Base-by-base conservation (phyloP, 2,113 vertebrate genomes). In the Pithys albifrons region DNA sequence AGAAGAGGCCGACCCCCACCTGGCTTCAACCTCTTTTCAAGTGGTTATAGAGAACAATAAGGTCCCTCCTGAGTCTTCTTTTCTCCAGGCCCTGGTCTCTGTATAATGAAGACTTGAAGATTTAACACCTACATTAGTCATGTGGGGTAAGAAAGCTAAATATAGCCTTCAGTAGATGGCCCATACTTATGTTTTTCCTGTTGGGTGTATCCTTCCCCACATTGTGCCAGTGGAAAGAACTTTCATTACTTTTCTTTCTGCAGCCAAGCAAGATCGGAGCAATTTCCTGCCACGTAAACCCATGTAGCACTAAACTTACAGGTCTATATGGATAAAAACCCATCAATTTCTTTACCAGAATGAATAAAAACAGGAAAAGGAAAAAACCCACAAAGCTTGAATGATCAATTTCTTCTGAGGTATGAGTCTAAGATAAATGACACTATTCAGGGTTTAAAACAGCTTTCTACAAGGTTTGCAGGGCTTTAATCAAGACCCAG, bases 401-500 rank as follows among this genome's bases (percentile, higher is more conserved):
- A 78, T 54, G 85, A 92, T 64, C 2, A 12, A 14, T 95, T 94
- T 96, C 83, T 94, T 72, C 41, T 46, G 41, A 77, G 75, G 19
- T 29, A 51, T 25, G 19, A 72, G 41, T 39, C 78, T 62, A 77
- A 97, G 88, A 95, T 55, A 95, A 95, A 96, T 93, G 2, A 89
- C 66, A 78, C 45, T 52, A 52, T 91, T 85, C 86, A 87, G n/a
- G 9, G 35, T 92, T 92, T 94, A 80, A 83, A 93, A 93, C 45
- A 87, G 76, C 61, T 92, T 94, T 93, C 48, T 91, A 45, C 82
- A 48, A 80, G 88, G 76, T 91, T 76, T 89, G 80, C 79, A 76
- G 51, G 52, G 87, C 72, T 94, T 96, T 94, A 94, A 76, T 96
- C 92, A 92, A 91, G 90, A 84, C 61, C 55, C 76, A 92, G 76